Conservation (phyloP, 1,140 invertebrate genomes). For the Heliconius hewitsoni region DNA sequence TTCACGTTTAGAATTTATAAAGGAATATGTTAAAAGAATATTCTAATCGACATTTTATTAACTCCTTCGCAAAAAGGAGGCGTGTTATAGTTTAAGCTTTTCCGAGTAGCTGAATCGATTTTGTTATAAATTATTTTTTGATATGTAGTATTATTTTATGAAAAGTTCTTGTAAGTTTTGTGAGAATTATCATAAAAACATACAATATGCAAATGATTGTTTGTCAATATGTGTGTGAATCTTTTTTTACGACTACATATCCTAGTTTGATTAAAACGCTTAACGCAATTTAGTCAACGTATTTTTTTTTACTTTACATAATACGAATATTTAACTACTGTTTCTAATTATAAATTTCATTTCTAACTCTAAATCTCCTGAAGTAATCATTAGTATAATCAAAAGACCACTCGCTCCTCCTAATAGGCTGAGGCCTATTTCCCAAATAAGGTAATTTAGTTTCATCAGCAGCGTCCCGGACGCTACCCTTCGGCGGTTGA, state of each 20-base stretch:
- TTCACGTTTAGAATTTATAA: background rate
- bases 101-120: background rate
- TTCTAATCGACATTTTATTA: background rate
- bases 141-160: background rate
- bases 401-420: constrained; percentile 1
- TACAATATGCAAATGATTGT: no score
- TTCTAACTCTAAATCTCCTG: background rate
- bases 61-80: background rate
- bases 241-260: no score
- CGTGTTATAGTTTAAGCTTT: background rate
- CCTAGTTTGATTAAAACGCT: no score
- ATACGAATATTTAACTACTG: background rate
- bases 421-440: constrained; percentile 24
- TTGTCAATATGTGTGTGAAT: no score
- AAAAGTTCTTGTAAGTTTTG: no score
- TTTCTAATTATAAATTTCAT: background rate
- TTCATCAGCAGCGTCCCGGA: constrained; percentile 31
- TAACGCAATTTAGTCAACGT: no score
- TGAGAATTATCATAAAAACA: no score
- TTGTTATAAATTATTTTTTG: background rate
- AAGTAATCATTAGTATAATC: background rate
- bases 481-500: constrained; percentile 28
- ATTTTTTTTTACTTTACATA: background rate
- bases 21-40: background rate
- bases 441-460: constrained; percentile 29